Evolutionary conservation across 2,113 vertebrate genomes (phyloP).

Genomic region (Plectropomus leopardus): DNA sequence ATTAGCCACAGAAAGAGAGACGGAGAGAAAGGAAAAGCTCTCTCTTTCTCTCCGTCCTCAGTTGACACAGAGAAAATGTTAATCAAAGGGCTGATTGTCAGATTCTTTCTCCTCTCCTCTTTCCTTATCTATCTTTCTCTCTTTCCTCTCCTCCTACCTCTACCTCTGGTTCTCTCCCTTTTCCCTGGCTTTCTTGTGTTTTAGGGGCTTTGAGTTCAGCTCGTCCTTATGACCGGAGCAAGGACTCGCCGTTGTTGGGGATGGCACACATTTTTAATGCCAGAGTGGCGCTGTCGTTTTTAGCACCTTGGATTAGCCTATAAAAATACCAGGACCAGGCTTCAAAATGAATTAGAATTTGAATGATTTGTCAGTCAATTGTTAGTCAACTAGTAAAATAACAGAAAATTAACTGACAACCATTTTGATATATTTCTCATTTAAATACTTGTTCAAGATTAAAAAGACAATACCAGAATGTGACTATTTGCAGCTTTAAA

Average conservation of each 20-base stretch:
- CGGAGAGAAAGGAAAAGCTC: slow-evolving; percentile 19
- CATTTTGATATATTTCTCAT: neutral
- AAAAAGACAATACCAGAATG: neutral
- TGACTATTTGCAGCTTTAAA: neutral
- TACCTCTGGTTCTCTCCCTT: neutral
- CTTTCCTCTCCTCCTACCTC: slow-evolving; percentile 9
- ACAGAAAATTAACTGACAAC: neutral
- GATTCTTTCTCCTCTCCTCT: slow-evolving; percentile 31
- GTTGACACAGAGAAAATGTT: slow-evolving; percentile 47
- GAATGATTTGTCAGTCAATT: neutral
- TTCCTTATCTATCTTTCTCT: slow-evolving; percentile 16
- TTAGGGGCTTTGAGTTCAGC: slow-evolving; percentile 62
- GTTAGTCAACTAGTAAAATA: no score
- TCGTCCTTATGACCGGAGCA: neutral
- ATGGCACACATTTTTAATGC: neutral
- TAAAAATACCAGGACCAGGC: neutral
- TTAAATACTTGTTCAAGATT: neutral
- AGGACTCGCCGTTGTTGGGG: neutral
- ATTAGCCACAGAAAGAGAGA: slow-evolving; percentile 48
- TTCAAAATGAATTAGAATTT: neutral
- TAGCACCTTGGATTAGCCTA: neutral
- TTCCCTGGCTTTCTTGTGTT: slow-evolving; percentile 47
- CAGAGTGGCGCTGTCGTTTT: neutral
- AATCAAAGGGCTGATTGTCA: slow-evolving; percentile 67
- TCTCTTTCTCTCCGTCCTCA: slow-evolving; percentile 42